Base-by-base conservation (phyloP, 2,797 vertebrate genomes). In the Diglossa cyanea region DNA sequence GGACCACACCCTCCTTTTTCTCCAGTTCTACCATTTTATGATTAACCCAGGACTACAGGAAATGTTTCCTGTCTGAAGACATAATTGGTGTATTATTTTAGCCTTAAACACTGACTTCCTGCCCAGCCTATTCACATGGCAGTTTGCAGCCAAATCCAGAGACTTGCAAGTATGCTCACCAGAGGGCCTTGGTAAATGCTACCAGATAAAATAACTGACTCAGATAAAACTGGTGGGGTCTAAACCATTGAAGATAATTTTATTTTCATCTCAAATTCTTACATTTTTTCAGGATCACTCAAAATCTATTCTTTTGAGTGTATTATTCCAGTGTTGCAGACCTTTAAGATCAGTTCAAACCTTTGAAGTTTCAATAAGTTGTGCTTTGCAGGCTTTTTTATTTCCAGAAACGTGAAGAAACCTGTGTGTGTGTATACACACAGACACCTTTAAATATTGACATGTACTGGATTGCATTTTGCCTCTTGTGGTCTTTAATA, bases 1-100 rank as follows among this genome's bases (percentile, higher is more conserved):
- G 88, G 81, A 35, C 90, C 87, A 85, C 91, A 86, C 79, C 81
- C 55, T 85, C 48, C 82, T 93, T 93, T 91, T 76, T 53, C 80
- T 94, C 35, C 44, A 62, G 18, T 94, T 94, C 75, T 88, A 48
- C 81, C 58, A 8, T 92, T 94, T 97, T 96, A 61, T 94, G 63
- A 85, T 96, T 95, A 97, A 75, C 70, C 72, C 83, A 93, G 76
- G 42, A 45, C 87, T 83, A 7, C 78, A 86, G 88, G 95, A 94
- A 97, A 71, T 86, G 65, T 94, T 97, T 97, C 85, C 94, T 94
- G 68, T 92, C 85, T 96, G 74, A 93, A 92, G 90, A 86, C 70
- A 94, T 95, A 97, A 96, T 88, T 82, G 66, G 71, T 84, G 57
- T 90, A 83, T 95, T 96, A 95, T 95, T 97, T 90, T 90, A 90